Percentiles rank a stretch among this genome's conserved stretches.
Conservation (phyloP, 2,113 vertebrate species). For the Rhinogobius similis region DNA sequence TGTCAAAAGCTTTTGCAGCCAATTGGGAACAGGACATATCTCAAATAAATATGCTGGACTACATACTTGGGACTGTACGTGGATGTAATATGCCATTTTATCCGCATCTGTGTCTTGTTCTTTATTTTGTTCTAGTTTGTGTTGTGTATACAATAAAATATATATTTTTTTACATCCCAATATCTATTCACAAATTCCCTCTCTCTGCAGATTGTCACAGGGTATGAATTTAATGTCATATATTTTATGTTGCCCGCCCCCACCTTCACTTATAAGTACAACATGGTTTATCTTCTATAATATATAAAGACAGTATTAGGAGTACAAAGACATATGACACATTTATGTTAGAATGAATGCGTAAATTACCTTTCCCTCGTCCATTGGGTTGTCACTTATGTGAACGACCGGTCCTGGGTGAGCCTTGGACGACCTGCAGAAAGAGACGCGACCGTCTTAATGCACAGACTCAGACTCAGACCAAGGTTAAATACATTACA, state of each 20-base stretch:
- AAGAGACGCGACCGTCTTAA: constrained; percentile 12
- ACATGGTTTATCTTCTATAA: not conserved
- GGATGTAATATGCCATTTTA: too few relatives aligned
- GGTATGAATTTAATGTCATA: not conserved
- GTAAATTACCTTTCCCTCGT: constrained; percentile 80
- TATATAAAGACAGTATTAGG: not conserved
- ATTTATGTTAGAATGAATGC: not conserved
- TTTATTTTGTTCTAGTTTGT: too few relatives aligned
- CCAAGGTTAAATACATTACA: not conserved
- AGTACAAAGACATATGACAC: not conserved
- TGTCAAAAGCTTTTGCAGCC: too few relatives aligned
- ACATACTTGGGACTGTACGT: too few relatives aligned
- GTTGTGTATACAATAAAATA: too few relatives aligned
- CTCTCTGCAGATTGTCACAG: not conserved
- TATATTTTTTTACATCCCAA: too few relatives aligned
- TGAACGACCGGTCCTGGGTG: constrained; percentile 97
- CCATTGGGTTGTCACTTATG: constrained; percentile 99
- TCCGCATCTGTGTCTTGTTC: too few relatives aligned
- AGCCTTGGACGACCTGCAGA: constrained; percentile 92
- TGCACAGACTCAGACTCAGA: not conserved
- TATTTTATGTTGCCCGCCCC: not conserved
- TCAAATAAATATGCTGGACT: too few relatives aligned
- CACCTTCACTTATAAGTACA: too few relatives aligned
- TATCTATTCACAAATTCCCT: too few relatives aligned
- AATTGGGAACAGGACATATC: too few relatives aligned